Base-by-base conservation (phyloP, 2,888 invertebrate species). In the Miltochrista miniata region DNA sequence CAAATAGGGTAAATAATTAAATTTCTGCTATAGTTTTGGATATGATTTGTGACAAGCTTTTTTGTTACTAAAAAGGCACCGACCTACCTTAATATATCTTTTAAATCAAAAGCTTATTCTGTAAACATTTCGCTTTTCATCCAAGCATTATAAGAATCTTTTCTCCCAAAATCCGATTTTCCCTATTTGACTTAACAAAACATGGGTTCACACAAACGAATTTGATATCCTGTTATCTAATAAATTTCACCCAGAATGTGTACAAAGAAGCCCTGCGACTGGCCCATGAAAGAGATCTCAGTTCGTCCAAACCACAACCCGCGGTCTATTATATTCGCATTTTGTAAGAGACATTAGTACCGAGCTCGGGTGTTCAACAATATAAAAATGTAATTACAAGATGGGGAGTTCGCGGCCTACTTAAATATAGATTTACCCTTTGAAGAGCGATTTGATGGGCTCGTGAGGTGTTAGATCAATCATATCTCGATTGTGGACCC, bases 401-500 rank as follows among this genome's bases (percentile, higher is more conserved):
- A 24, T 68, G 72, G 74, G 76, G 86, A 82, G 72, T 85, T 83
- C 71, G 71, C 66, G 64, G 63, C 73, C 83, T 83, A 88, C 87
- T 89, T 85, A 90, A 87, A 90, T 87, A 88, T 86, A 89, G 87
- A 90, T 90, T 89, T 90, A 89, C 89, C 87, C 87, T 87, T 87
- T 86, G 81, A 76, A 85, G 80, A 82, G 81, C 76, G 77, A 81
- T 84, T 85, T 81, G 82, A 84, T 83, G 75, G 84, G 77, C 75
- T 70, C 65, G 73, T 70, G 76, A 87, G 85, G 87, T 87, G 87
- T 84, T 79, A 88, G 86, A 87, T 87, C 85, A 83, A 90, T 89
- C 85, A 89, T 87, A 87, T 85, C 79, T 79, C 84, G 83, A 87
- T 89, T 87, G 81, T 79, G 74, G 74, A 74, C 69, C 41, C 62